Evolutionary conservation across 2,113 vertebrate genomes (phyloP).

Genomic region (Tragelaphus strepsiceros): DNA sequence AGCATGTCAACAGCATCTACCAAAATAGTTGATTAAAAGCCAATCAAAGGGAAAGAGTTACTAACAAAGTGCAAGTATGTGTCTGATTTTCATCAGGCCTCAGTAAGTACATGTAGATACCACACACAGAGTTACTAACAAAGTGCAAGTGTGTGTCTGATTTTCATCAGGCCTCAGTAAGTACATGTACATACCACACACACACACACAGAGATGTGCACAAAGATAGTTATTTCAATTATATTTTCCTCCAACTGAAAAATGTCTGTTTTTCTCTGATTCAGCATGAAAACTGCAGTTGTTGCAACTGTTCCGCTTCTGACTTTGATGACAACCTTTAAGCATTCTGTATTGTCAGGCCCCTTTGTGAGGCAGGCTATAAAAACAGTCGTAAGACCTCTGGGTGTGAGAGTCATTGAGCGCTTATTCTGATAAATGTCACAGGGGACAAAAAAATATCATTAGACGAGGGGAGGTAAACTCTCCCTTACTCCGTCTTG

Average conservation of each 20-base stretch:
- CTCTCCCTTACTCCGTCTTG: slow-evolving; percentile 19
- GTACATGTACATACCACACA: neutral
- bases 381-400: slow-evolving; percentile 33
- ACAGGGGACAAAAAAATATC: slow-evolving; percentile 41
- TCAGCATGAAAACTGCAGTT: slow-evolving; percentile 33
- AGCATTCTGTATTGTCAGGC: neutral
- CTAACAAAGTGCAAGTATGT: neutral
- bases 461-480: slow-evolving; percentile 51
- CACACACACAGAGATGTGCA: neutral
- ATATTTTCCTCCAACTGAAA: neutral
- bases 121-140: neutral
- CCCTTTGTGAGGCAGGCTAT: slow-evolving; percentile 21
- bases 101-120: neutral
- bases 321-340: slow-evolving; percentile 49
- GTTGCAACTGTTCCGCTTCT: slow-evolving; percentile 14
- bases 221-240: neutral
- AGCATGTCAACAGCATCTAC: neutral
- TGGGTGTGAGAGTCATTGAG: neutral
- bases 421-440: slow-evolving; percentile 62
- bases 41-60: neutral
- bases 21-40: neutral
- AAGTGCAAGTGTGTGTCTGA: neutral
- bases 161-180: neutral
- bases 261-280: slow-evolving; percentile 33
- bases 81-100: neutral